These are phyloP conservation scores for Saxicola maurus DNA, from an alignment of 2,797 vertebrate genomes.

Conservation along the genomic window DNA sequence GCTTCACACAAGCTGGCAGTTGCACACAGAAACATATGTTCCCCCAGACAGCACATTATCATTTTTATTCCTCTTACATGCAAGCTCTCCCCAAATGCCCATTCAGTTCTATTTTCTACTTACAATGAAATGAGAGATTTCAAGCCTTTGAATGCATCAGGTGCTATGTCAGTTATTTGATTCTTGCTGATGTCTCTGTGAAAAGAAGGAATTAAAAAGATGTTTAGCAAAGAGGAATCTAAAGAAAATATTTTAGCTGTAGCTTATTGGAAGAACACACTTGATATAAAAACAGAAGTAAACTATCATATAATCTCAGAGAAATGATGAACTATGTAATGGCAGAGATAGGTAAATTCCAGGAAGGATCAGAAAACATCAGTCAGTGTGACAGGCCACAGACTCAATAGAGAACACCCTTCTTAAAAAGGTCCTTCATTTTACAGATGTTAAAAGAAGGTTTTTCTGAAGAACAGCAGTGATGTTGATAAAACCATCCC, in stretches of 20 bases:
- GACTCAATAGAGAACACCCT: not conserved
- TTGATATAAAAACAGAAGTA: not conserved
- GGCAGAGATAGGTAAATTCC: not conserved
- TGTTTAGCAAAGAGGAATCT: not conserved
- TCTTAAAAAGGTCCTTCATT: not conserved
- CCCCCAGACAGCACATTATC: conserved; percentile 44
- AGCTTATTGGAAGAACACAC: not conserved
- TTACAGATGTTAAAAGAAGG: not conserved
- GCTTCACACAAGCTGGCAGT: conserved; percentile 62
- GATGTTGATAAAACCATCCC: not conserved
- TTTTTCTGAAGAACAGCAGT: not conserved
- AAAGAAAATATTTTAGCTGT: not conserved
- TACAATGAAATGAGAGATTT: conserved; percentile 95
- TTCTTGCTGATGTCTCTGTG: conserved; percentile 98
- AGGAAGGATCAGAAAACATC: not conserved
- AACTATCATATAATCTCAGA: not conserved
- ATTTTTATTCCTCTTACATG: conserved; percentile 32
- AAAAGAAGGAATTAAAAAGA: conserved; percentile 29
- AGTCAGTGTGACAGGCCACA: not conserved
- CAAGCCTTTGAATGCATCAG: conserved; percentile 92
- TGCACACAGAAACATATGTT: conserved; percentile 52
- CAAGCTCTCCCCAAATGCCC: not conserved
- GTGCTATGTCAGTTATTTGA: conserved; percentile 95
- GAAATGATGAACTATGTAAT: not conserved
- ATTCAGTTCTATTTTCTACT: conserved; percentile 70